Conservation (phyloP, 1,140 invertebrate species). For the Temnothorax nylanderi region DNA sequence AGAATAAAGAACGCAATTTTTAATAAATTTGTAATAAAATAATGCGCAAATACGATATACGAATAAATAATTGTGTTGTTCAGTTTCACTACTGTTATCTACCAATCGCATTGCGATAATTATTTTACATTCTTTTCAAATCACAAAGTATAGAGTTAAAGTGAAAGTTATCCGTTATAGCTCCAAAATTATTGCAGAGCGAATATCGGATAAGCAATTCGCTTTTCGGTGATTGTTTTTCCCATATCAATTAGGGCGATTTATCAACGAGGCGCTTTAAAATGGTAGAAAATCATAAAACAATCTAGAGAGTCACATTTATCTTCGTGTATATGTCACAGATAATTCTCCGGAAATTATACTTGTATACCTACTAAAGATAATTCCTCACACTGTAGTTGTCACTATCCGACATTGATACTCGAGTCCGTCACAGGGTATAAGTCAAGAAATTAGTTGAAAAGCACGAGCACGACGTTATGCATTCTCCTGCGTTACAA, state of each 20-base stretch:
- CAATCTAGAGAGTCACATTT: conserved; percentile 24
- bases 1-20: neutral
- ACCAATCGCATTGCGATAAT: neutral
- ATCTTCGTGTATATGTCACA: neutral
- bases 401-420: conserved; percentile 36
- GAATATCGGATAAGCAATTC: neutral
- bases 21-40: neutral
- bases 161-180: neutral
- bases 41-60: neutral
- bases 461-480: conserved; percentile 19
- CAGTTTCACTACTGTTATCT: neutral
- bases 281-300: neutral
- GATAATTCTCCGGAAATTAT: conserved; percentile 9
- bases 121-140: neutral
- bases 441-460: conserved; percentile 42
- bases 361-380: neutral
- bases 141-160: neutral
- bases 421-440: neutral
- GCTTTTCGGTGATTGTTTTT: neutral
- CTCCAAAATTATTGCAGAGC: neutral
- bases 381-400: conserved; percentile 1
- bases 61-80: no score
- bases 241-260: neutral
- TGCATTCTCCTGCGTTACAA: conserved; percentile 24
- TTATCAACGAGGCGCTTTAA: conserved; percentile 3